Evolutionary conservation across 2,797 vertebrate species (phyloP).

Genomic region (Staurois parvus): DNA sequence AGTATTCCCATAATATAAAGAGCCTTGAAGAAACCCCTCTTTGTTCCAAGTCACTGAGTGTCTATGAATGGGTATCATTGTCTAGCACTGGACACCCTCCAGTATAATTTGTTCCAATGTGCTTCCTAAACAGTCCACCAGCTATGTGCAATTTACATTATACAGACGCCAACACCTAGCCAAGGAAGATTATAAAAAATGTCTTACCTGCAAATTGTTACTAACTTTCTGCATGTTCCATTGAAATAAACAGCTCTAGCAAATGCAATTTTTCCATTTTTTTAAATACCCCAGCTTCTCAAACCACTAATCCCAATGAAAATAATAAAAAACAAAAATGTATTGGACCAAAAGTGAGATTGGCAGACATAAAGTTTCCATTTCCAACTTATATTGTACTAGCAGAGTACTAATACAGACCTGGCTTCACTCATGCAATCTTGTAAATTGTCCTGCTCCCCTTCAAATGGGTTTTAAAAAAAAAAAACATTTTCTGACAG

Average conservation of each 20-base stretch:
- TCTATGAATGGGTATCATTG: constrained; percentile 39
- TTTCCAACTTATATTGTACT: too few relatives aligned
- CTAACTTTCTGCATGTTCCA: too few relatives aligned
- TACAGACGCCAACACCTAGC: not conserved
- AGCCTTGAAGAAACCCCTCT: constrained; percentile 36
- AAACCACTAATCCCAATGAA: not conserved
- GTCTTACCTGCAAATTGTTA: not conserved
- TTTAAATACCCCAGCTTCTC: not conserved
- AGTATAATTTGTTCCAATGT: constrained; percentile 30
- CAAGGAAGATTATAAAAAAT: not conserved
- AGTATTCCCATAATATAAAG: constrained; percentile 39
- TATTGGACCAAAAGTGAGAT: too few relatives aligned
- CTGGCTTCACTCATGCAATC: too few relatives aligned
- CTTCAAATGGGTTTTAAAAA: too few relatives aligned
- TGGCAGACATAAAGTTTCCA: too few relatives aligned
- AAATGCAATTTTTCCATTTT: not conserved
- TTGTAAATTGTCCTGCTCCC: too few relatives aligned
- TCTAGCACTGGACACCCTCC: constrained; percentile 14
- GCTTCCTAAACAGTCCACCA: not conserved
- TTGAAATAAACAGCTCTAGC: not conserved
- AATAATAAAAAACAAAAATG: not conserved
- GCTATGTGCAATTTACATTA: not conserved
- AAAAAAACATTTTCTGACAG: too few relatives aligned
- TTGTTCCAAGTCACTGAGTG: constrained; percentile 34
- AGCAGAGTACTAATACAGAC: too few relatives aligned